These are phyloP conservation scores for Empidonax alnorum DNA, from an alignment of 2,113 vertebrate genomes.

Conservation along the genomic window DNA sequence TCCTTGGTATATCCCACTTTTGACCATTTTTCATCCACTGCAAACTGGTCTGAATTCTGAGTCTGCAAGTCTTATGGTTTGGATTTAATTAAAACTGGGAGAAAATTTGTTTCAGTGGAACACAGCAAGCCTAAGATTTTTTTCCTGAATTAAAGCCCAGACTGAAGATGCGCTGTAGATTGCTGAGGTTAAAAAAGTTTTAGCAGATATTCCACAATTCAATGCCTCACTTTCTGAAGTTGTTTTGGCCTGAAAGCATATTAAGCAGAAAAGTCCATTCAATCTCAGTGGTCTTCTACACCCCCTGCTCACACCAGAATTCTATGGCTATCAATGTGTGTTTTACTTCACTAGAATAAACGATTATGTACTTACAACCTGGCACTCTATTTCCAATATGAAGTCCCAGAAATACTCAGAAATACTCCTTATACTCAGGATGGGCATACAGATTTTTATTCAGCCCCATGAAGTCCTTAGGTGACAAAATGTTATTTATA, in stretches of 20 bases:
- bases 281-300: background rate
- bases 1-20: background rate
- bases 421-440: background rate
- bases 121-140: background rate
- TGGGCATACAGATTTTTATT: background rate
- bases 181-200: background rate
- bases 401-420: background rate
- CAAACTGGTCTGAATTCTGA: background rate
- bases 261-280: background rate
- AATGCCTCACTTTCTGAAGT: background rate
- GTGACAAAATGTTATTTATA: background rate
- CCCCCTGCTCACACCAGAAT: background rate
- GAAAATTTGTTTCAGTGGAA: background rate
- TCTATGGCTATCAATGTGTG: background rate
- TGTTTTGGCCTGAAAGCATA: background rate
- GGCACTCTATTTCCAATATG: background rate
- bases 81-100: background rate
- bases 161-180: background rate
- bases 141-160: background rate
- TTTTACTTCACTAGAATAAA: background rate
- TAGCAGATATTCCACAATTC: background rate
- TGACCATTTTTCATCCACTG: background rate
- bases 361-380: background rate
- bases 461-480: background rate
- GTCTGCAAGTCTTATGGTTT: background rate